phyloP scores from a whole-genome alignment of 2,888 invertebrate species.

The Lasioglossum leucozonium region DNA sequence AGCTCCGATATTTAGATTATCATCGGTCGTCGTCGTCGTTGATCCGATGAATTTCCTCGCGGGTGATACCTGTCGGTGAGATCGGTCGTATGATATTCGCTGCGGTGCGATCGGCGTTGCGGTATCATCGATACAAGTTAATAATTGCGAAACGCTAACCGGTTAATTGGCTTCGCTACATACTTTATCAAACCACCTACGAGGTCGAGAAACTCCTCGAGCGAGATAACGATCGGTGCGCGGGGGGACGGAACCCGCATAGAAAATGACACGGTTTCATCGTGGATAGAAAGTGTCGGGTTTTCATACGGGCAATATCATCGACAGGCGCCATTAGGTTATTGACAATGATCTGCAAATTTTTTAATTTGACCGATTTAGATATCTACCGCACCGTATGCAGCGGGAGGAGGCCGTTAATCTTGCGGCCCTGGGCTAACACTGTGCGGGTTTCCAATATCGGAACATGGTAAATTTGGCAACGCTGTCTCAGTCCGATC shows the following conservation, averaged over 20 bases:
- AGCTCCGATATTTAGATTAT: conserved; percentile 35
- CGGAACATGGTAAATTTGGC: too few relatives aligned
- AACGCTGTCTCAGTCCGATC: too few relatives aligned
- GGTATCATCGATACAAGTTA: conserved; percentile 31
- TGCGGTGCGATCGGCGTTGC: conserved; percentile 32
- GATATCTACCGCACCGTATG: too few relatives aligned
- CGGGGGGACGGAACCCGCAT: neutral
- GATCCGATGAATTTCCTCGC: conserved; percentile 26
- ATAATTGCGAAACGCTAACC: conserved; percentile 47
- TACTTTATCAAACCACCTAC: conserved; percentile 24
- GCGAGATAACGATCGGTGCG: conserved; percentile 25
- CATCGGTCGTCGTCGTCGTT: conserved; percentile 2
- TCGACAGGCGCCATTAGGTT: neutral
- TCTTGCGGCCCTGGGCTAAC: too few relatives aligned
- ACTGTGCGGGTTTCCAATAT: too few relatives aligned
- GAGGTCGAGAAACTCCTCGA: conserved; percentile 21
- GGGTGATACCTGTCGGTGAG: conserved; percentile 11
- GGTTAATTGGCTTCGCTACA: conserved; percentile 39
- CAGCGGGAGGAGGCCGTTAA: too few relatives aligned
- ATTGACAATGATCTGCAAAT: neutral
- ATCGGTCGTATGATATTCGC: conserved; percentile 37
- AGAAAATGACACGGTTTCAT: conserved; percentile 23
- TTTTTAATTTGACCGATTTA: neutral
- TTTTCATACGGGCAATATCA: conserved; percentile 30
- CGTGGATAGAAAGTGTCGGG: conserved; percentile 41